Base-by-base conservation (phyloP, 2,113 vertebrate species). In the Rafetus swinhoei region DNA sequence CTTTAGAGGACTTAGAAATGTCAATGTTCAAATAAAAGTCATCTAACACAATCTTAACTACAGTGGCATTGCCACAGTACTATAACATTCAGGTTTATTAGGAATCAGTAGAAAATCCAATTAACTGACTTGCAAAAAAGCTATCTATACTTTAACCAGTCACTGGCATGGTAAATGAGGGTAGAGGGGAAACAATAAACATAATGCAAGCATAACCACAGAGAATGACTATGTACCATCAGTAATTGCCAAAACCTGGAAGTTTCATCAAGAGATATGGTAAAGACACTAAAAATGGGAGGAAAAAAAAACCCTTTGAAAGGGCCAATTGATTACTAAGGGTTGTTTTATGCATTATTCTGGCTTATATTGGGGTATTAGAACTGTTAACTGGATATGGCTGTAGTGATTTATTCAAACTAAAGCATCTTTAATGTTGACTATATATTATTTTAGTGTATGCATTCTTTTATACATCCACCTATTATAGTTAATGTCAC, bases 401-500 rank as follows among this genome's bases (percentile, higher is more conserved):
- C 50, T 2, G 9, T 29, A 55, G 62, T 88, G 56, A 94, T 95
- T 92, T 96, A 89, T 94, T 97, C 56, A 87, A 95, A 50, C 60
- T 90, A 32, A 92, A 54, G 25, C 14, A 76, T 53, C 45, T 60
- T 83, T 89, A 91, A 87, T 84, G 83, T 96, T 95, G 79, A 88
- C 80, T 87, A 65, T 85, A 85, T 95, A 94, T 92, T 96, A 90
- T 92, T 92, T 93, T 72, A 93, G n/a, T 52, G 2, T 53, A 82
- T 27, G 14, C 45, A 90, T 90, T 90, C 2, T 65, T 95, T 90
- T 95, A 39, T 92, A 82, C 89, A 79, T 95, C 15, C 45, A 65
- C 39, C 25, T 45, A 45, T 45, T 45, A 45, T 45, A 45, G 45
- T 45, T 45, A 45, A 45, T 45, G 45, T 45, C 45, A 45, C 45